Evolutionary conservation across 2,797 vertebrate species (phyloP).

Genomic region (Neostethus bicornis): DNA sequence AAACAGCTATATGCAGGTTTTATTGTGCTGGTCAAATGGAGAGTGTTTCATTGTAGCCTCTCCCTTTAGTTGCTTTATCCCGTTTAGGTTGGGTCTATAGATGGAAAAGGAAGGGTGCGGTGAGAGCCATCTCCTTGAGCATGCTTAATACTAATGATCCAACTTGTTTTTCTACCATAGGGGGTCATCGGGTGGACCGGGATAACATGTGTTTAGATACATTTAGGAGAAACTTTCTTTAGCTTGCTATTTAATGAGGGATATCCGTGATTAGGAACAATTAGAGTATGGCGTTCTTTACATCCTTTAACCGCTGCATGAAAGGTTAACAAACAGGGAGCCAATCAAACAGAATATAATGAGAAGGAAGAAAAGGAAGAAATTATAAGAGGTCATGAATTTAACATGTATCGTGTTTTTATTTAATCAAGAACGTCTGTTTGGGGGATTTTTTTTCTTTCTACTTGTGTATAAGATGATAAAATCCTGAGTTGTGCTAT

Average conservation of each 20-base stretch:
- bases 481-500: no score
- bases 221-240: slow-evolving; percentile 20
- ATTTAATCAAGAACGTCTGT: background rate
- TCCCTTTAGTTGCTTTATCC: slow-evolving; percentile 64
- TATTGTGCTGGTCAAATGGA: slow-evolving; percentile 53
- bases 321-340: background rate
- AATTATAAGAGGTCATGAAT: background rate
- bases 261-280: slow-evolving; percentile 25
- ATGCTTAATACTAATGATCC: slow-evolving; percentile 42
- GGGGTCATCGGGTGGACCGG: slow-evolving; percentile 13
- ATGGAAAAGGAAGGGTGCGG: slow-evolving; percentile 46
- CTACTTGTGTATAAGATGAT: background rate
- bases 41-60: slow-evolving; percentile 42
- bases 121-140: slow-evolving; percentile 16
- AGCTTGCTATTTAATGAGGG: slow-evolving; percentile 25
- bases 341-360: background rate
- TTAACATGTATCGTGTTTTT: background rate
- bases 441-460: background rate
- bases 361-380: background rate
- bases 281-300: background rate
- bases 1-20: slow-evolving; percentile 38
- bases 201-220: slow-evolving; percentile 17
- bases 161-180: slow-evolving; percentile 40
- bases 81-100: slow-evolving; percentile 32
- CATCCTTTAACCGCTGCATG: slow-evolving; percentile 5